Base-by-base conservation (phyloP, 2,888 invertebrate species). In the Himalopsyche anomala region DNA sequence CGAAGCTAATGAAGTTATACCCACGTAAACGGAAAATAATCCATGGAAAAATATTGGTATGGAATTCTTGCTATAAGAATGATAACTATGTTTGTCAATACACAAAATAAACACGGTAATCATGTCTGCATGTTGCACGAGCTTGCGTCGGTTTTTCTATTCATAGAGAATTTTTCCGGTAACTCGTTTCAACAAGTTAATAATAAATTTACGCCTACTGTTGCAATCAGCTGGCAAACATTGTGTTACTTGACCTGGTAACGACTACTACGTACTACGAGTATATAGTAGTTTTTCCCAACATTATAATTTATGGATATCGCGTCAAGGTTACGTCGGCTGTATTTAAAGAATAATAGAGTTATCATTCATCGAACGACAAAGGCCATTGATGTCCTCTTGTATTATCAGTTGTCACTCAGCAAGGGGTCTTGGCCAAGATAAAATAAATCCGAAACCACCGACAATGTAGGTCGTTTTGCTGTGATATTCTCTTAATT, bases 191-290 rank as follows among this genome's bases (percentile, higher is more conserved):
- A 56, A 56, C 56, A 56, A 56, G 56, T 56, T 56, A 19, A 17
- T 19, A 45, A 56, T 19, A 56, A 19, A n/a, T 17, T 56, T n/a
- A 56, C 56, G 56, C 56, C 56, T 56, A 17, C 56, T 56, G 17
- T 56, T 56, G 56, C 17, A 56, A 56, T n/a, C 56, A 56, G 56
- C 45, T 45, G 45, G 45, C 8, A 45, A 45, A 45, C n/a, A 56
- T 19, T n/a, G 56, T n/a, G 56, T 56, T n/a, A 56, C 56, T 56
- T 56, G 56, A 56, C 56, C 56, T 56, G 56, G n/a, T n/a, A 19
- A 5, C 19, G 17, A 19, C 56, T 56, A 56, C 19, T 4, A 17
- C 12, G n/a, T 56, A 56, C 56, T n/a, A 56, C n/a, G 56, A 56
- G 56, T n/a, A 56, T 56, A n/a, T 0, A 56, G 56, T 19, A n/a